Conservation (phyloP, 2,797 vertebrate genomes). For the Sandelia bainsii region DNA sequence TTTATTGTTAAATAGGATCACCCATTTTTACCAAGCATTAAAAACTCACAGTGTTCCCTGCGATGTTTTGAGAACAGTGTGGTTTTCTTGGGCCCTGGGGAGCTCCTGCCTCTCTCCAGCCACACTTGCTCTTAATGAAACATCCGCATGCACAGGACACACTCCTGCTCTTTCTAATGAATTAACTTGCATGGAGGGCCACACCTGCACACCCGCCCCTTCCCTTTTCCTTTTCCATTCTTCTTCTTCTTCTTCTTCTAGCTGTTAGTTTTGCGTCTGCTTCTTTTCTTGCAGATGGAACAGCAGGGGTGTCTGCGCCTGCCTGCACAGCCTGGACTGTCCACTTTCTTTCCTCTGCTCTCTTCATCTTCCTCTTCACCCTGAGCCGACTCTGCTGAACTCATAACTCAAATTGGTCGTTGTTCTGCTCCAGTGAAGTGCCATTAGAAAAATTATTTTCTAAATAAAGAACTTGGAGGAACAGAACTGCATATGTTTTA, state of each 20-base stretch:
- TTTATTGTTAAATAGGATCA: conserved; percentile 66
- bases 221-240: conserved; percentile 35
- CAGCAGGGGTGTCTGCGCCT: conserved; percentile 12
- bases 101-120: conserved; percentile 76
- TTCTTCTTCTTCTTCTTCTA: conserved; percentile 24
- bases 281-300: conserved; percentile 26
- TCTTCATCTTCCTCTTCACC: conserved; percentile 8
- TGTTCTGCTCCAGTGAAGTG: conserved; percentile 12
- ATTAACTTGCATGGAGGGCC: conserved; percentile 80
- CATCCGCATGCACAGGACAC: conserved; percentile 81
- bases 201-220: conserved; percentile 57
- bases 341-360: neutral
- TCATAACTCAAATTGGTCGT: conserved; percentile 2
- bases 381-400: neutral
- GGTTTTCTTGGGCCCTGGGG: conserved; percentile 82
- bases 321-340: conserved; percentile 29
- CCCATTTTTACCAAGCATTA: conserved; percentile 60
- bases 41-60: conserved; percentile 78
- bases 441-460: conserved; percentile 22
- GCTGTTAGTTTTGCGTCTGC: conserved; percentile 35
- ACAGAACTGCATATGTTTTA: neutral
- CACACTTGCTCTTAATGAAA: conserved; percentile 78
- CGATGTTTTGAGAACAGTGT: conserved; percentile 85
- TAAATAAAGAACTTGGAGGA: conserved; percentile 20
- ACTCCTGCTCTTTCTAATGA: conserved; percentile 79